Evolutionary conservation across 2,888 invertebrate genomes (phyloP).

Genomic region (Chloromyia formosa): DNA sequence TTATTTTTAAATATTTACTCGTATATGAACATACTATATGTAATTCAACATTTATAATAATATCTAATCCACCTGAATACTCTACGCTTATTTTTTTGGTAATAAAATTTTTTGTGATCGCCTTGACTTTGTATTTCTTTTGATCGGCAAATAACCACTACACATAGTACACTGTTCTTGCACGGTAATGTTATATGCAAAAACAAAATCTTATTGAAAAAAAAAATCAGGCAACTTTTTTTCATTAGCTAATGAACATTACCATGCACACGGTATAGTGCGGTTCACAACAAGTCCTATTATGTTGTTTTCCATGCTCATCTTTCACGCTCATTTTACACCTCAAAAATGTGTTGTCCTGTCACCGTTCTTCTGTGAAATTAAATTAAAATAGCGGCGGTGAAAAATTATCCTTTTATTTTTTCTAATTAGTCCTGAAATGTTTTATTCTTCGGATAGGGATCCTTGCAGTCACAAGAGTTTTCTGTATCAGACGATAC

Average conservation of each 20-base stretch:
- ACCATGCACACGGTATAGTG: constrained; percentile 4
- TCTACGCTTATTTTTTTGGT: too few relatives aligned
- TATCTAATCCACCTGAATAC: too few relatives aligned
- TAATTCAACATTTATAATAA: too few relatives aligned
- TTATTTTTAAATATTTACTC: too few relatives aligned
- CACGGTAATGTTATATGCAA: too few relatives aligned
- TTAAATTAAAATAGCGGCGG: constrained; percentile 53
- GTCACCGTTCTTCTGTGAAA: constrained; percentile 49
- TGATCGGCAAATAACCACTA: too few relatives aligned
- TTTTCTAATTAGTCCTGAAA: constrained; percentile 54
- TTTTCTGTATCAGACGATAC: not conserved
- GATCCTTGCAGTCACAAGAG: constrained; percentile 9
- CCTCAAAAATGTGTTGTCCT: constrained; percentile 52
- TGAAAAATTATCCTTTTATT: constrained; percentile 55
- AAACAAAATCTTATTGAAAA: too few relatives aligned
- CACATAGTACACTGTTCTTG: too few relatives aligned
- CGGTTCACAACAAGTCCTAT: constrained; percentile 7
- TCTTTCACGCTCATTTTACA: constrained; percentile 51
- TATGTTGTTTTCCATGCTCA: constrained; percentile 33
- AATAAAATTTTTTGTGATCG: too few relatives aligned
- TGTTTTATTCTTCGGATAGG: constrained; percentile 45
- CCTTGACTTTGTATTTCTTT: too few relatives aligned
- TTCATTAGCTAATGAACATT: constrained; percentile 49
- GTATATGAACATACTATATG: too few relatives aligned
- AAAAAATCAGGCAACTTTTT: too few relatives aligned